These are phyloP conservation scores for Zygogramma bicolorata DNA, from an alignment of 2,888 invertebrate species.

Conservation along the genomic window DNA sequence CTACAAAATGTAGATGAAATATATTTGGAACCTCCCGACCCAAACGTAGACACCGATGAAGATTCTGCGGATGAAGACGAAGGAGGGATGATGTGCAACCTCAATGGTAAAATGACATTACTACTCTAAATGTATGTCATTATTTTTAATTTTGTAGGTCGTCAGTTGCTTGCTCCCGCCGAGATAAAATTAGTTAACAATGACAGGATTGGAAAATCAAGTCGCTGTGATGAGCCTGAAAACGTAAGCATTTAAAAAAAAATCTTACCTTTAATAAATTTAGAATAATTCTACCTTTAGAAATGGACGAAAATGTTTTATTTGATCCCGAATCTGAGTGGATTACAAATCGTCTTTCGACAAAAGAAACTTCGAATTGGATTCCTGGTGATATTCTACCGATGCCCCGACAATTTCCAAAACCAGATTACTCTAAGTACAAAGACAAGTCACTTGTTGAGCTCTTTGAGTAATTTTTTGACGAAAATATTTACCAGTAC, in stretches of 20 bases:
- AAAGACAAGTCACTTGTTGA: conserved; percentile 23
- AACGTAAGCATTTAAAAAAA: background rate
- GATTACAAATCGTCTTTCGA: conserved; percentile 16
- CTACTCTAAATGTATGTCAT: background rate
- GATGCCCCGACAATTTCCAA: conserved; percentile 26
- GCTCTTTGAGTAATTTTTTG: conserved; percentile 37
- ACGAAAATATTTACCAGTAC: conserved; percentile 22
- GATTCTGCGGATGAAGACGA: conserved; percentile 41
- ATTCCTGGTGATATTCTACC: conserved; percentile 23
- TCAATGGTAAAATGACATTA: conserved; percentile 28
- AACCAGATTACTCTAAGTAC: conserved; percentile 27
- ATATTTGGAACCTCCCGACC: conserved; percentile 36
- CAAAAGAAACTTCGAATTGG: conserved; percentile 20
- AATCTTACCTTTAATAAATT: background rate
- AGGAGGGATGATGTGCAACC: conserved; percentile 25
- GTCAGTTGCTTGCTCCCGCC: conserved; percentile 27
- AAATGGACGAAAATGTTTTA: background rate
- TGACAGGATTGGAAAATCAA: conserved; percentile 23
- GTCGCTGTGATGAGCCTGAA: background rate
- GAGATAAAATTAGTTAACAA: conserved; percentile 32
- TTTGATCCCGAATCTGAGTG: conserved; percentile 7
- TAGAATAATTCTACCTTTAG: background rate
- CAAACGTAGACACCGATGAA: conserved; percentile 30
- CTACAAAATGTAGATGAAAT: conserved; percentile 28
- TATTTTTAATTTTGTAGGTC: conserved; percentile 23